Conservation (phyloP, 92 coral and sea anemone genomes). For the Isaurus tuberculatus region DNA sequence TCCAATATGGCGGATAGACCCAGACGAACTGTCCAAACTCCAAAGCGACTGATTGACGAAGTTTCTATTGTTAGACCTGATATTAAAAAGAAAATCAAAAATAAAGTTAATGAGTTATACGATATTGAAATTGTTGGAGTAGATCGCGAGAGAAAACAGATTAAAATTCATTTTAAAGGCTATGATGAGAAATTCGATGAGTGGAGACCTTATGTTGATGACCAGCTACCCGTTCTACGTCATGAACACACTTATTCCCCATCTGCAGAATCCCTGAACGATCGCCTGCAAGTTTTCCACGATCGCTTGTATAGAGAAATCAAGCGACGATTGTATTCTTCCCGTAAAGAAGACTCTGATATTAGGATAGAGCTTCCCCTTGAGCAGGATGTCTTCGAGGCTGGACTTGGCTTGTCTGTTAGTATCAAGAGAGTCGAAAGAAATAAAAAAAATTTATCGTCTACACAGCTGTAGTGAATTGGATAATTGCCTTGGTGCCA, state of each 20-base stretch:
- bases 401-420: too few species aligned
- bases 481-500: too few species aligned
- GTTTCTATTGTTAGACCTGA: background rate
- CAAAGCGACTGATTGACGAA: background rate
- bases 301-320: background rate
- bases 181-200: conserved; percentile 23
- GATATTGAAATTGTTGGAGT: background rate
- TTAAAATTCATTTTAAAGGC: conserved; percentile 25
- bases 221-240: background rate
- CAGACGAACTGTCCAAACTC: background rate
- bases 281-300: background rate
- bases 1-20: conserved; percentile 3
- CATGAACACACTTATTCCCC: background rate
- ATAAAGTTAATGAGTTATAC: background rate
- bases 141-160: background rate
- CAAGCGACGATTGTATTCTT: too few species aligned
- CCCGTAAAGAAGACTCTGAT: too few species aligned
- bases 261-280: background rate
- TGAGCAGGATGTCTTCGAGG: too few species aligned
- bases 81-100: background rate
- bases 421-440: too few species aligned
- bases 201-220: background rate
- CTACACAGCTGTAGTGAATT: too few species aligned
- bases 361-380: too few species aligned
- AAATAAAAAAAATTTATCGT: too few species aligned